Base-by-base conservation (phyloP, 2,797 vertebrate genomes). In the Melanotaenia parkinsoni region DNA sequence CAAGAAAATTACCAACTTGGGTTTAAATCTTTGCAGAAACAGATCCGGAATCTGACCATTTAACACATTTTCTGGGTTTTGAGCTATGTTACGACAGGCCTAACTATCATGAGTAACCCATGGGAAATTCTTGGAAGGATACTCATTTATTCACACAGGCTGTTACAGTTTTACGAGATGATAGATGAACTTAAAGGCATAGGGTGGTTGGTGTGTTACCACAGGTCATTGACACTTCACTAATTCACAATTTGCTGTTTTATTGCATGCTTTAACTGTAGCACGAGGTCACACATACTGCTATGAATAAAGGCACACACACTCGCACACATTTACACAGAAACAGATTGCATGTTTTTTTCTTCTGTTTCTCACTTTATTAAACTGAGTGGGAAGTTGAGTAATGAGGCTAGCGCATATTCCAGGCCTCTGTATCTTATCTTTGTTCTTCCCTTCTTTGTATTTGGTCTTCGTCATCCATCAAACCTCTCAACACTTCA, bases 171-270 rank as follows among this genome's bases (percentile, higher is more conserved):
- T 86, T 85, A 68, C 70, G 70, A 82, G 77, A 86, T 84, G 87
- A 88, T 82, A 63, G 77, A 83, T 84, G 76, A 81, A 67, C 75
- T 9, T 63, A 77, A 81, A 73, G 80, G 78, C 73, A 80, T 67
- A 68, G 2, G 54, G 57, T 63, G 81, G 79, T 81, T 86, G 67
- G 81, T 83, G 78, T 80, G 71, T 85, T 90, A 81, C 79, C 72
- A 88, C 84, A 83, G 83, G 78, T 92, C 83, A 80, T 80, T 84
- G 81, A 91, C 88, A 89, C 88, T 91, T 90, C 89, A 86, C 81
- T 88, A 88, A 90, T 89, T 86, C 79, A 71, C 70, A 73, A 89
- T 87, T 80, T 82, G 69, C 74, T 80, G 70, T 76, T 85, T 85
- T 84, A 84, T 84, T 87, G 82, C 78, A 71, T 69, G 69, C 77